phyloP scores from a whole-genome alignment of 1,140 invertebrate species.

The Pogonomyrmex californicus region DNA sequence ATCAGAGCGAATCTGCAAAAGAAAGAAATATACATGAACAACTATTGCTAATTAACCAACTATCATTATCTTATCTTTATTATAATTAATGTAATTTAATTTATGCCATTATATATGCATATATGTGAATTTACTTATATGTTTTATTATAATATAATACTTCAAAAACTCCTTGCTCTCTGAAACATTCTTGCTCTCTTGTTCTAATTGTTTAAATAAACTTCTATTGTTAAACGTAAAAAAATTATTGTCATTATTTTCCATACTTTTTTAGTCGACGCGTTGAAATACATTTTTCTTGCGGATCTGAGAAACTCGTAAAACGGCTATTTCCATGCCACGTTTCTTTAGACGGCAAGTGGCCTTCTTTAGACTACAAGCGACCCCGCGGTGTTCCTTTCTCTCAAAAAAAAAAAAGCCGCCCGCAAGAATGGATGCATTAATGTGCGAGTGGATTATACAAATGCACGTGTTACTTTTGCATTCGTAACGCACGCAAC shows the following conservation, averaged over 20 bases:
- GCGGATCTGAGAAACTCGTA: not conserved
- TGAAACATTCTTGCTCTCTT: too few species aligned
- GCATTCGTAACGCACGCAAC: constrained; percentile 55
- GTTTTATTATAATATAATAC: too few species aligned
- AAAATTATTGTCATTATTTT: not conserved
- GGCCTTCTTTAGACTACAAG: not conserved
- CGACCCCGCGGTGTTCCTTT: not conserved
- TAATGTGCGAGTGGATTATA: constrained; percentile 58
- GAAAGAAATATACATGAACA: not conserved
- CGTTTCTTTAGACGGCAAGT: constrained; percentile 2
- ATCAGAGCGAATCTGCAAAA: not conserved
- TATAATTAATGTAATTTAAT: constrained; percentile 8
- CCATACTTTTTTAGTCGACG: not conserved
- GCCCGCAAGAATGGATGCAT: constrained; percentile 40
- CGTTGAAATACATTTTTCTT: not conserved
- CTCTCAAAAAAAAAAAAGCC: constrained; percentile 7
- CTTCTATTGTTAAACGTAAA: not conserved
- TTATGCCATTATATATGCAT: not conserved
- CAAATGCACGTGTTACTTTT: constrained; percentile 46
- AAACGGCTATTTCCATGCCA: constrained; percentile 2
- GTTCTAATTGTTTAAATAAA: not conserved
- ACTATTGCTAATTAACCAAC: not conserved
- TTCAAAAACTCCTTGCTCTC: too few species aligned
- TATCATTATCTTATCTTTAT: not conserved
- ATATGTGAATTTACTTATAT: too few species aligned